Percentiles rank a stretch among this genome's conserved stretches.
Conservation (phyloP, 2,113 vertebrate species). For the Perca schrenkii region DNA sequence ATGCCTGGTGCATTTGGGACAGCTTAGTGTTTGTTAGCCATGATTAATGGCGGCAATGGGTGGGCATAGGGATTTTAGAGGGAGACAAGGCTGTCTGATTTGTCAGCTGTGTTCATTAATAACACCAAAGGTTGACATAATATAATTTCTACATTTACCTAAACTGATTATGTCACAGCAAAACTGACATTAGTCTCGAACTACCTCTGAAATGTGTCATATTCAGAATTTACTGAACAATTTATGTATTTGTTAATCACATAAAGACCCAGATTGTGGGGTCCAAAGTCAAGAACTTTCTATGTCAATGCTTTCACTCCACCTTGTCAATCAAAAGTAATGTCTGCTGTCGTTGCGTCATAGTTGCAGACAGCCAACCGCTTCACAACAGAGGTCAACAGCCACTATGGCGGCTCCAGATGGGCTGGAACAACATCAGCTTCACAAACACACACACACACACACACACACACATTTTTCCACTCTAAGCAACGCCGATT, state of each 20-base stretch:
- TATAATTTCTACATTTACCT: conserved; percentile 9
- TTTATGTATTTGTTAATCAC: conserved; percentile 29
- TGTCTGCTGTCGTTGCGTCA: conserved; percentile 59
- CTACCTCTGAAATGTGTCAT: background rate
- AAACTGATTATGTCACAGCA: conserved; percentile 17
- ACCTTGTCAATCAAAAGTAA: conserved; percentile 69
- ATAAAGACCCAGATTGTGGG: background rate
- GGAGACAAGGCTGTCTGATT: conserved; percentile 19
- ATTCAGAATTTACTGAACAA: conserved; percentile 1
- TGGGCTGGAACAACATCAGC: conserved; percentile 74
- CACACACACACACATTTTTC: conserved; percentile 60
- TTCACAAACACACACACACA: conserved; percentile 52
- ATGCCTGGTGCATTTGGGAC: conserved; percentile 40
- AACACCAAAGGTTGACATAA: conserved; percentile 16
- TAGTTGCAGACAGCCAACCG: conserved; percentile 38
- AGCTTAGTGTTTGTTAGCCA: conserved; percentile 52
- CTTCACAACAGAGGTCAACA: conserved; percentile 54
- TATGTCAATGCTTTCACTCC: conserved; percentile 37
- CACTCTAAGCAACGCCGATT: conserved; percentile 30
- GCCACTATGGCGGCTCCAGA: conserved; percentile 61
- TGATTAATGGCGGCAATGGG: conserved; percentile 69
- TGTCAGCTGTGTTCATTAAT: conserved; percentile 23
- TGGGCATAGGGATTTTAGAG: conserved; percentile 13
- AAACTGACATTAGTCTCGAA: background rate
- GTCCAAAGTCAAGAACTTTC: conserved; percentile 19